These are phyloP conservation scores for Pachyseris speciosa DNA, from an alignment of 64 coral and sea anemone genomes.

Conservation along the genomic window DNA sequence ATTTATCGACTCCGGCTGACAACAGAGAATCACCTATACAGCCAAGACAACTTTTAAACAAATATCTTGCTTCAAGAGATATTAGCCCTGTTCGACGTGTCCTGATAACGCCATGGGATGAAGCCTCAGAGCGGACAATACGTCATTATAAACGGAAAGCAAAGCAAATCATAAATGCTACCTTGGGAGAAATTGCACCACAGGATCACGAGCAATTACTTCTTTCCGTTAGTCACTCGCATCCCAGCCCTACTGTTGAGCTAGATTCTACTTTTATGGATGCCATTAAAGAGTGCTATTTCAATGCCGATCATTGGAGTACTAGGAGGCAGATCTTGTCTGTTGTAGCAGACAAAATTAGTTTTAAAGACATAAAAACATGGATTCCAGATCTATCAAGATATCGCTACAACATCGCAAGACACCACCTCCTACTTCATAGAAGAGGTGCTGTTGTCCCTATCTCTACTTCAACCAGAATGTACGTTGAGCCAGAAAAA, in stretches of 20 bases:
- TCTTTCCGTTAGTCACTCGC: neutral
- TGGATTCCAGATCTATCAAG: conserved; percentile 36
- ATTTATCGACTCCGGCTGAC: neutral
- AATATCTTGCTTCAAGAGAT: no score
- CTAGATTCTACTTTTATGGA: conserved; percentile 30
- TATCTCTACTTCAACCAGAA: neutral
- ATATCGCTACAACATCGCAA: conserved; percentile 32
- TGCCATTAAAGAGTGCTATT: conserved; percentile 33
- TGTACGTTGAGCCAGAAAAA: no score
- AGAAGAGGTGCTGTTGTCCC: conserved; percentile 26
- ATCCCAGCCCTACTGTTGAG: neutral
- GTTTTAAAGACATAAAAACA: conserved; percentile 1
- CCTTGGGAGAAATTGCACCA: conserved; percentile 36
- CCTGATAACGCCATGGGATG: conserved; percentile 32
- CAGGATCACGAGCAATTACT: conserved; percentile 21
- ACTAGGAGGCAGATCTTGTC: conserved; percentile 33
- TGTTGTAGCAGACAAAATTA: conserved; percentile 12
- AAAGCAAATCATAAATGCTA: conserved; percentile 36
- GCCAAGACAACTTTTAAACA: conserved; percentile 20
- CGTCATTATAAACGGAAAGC: conserved; percentile 18
- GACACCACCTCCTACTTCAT: conserved; percentile 28
- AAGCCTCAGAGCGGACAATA: conserved; percentile 47
- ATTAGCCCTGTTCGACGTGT: neutral
- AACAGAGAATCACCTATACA: neutral
- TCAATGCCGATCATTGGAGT: conserved; percentile 50